Evolutionary conservation across 2,888 invertebrate genomes (phyloP).

Genomic region (Acronicta alni): DNA sequence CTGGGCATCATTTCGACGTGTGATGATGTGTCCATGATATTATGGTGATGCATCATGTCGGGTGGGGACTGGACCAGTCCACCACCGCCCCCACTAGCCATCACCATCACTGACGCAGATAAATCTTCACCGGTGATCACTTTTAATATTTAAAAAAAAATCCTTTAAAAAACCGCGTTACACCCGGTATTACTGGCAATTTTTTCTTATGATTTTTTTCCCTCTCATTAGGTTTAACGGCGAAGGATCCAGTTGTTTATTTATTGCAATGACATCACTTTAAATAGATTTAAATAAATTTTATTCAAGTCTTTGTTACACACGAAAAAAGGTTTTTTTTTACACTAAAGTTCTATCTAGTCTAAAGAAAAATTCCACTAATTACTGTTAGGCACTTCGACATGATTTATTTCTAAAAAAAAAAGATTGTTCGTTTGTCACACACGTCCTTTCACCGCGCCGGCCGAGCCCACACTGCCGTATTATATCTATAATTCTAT

Average conservation of each 20-base stretch:
- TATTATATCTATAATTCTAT: slow-evolving; percentile 86
- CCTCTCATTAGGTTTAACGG: slow-evolving; percentile 1
- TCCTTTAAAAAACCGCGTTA: slow-evolving; percentile 21
- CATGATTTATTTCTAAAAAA: slow-evolving; percentile 69
- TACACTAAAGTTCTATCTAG: slow-evolving; percentile 62
- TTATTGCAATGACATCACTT: slow-evolving; percentile 60
- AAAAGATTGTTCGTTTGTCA: slow-evolving; percentile 63
- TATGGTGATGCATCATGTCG: slow-evolving; percentile 87
- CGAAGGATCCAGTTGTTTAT: slow-evolving; percentile 45
- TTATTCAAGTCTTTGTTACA: slow-evolving; percentile 27
- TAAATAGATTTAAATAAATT: slow-evolving; percentile 29
- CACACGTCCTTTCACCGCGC: slow-evolving; percentile 76
- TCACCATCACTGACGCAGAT: slow-evolving; percentile 81
- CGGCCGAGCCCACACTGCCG: slow-evolving; percentile 87
- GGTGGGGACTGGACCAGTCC: slow-evolving; percentile 89
- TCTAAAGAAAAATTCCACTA: slow-evolving; percentile 52
- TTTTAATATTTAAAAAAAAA: slow-evolving; percentile 47
- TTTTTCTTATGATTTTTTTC: slow-evolving; percentile 12
- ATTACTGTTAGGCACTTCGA: slow-evolving; percentile 80
- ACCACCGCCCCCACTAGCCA: slow-evolving; percentile 87
- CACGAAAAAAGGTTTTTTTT: slow-evolving; percentile 36
- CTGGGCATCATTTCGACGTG: slow-evolving; percentile 88
- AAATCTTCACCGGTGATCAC: slow-evolving; percentile 66
- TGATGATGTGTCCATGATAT: slow-evolving; percentile 86
- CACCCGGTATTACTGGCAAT: slow-evolving; percentile 1